Conservation (phyloP, 2,113 vertebrate species). For the Pedionomus torquatus region DNA sequence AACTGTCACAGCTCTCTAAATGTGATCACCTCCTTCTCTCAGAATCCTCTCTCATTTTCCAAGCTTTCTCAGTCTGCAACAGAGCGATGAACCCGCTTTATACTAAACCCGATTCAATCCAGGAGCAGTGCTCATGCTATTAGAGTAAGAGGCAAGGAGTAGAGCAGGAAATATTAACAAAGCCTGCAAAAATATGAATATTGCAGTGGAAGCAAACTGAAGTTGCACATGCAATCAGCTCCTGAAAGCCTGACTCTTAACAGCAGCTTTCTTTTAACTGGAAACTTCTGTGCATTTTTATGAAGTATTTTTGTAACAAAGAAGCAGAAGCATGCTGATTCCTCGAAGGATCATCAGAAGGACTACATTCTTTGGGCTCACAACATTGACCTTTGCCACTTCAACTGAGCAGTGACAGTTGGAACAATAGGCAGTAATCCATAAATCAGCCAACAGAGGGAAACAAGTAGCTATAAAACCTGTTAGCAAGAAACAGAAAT, state of each 20-base stretch:
- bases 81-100: background rate
- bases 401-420: background rate
- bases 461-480: background rate
- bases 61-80: conserved; percentile 2
- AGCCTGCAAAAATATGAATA: conserved; percentile 33
- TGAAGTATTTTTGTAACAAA: background rate
- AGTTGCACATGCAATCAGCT: conserved; percentile 35
- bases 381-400: background rate
- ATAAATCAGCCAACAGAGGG: background rate
- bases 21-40: background rate
- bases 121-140: conserved; percentile 20
- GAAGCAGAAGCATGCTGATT: background rate
- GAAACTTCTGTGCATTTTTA: background rate
- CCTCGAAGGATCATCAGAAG: background rate
- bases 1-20: conserved; percentile 22
- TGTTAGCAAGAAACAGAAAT: background rate
- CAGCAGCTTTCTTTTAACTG: background rate
- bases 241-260: background rate
- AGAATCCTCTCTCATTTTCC: background rate
- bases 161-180: conserved; percentile 27
- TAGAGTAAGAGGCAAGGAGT: background rate
- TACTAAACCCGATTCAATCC: background rate
- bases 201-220: conserved; percentile 31
- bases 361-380: background rate
- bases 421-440: background rate